Evolutionary conservation across 2,113 vertebrate genomes (phyloP), one percentile per base, ranked within the genome.

Genomic region (Pogona vitticeps): DNA sequence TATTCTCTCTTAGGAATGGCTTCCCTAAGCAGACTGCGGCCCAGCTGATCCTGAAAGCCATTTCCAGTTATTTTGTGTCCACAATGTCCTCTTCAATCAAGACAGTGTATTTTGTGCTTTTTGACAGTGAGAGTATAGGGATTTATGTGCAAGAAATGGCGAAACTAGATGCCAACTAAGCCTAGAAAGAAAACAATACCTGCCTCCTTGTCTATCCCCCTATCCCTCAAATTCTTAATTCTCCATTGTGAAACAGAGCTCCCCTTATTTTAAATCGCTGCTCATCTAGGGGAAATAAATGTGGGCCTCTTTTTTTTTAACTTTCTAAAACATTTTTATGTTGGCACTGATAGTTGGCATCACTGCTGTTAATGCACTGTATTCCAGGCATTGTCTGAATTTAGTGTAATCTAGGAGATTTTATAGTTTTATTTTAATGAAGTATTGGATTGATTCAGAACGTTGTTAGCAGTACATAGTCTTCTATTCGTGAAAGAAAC

Each of bases 141-240:
- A 99, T 99, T 91, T 99, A 99, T 0, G 98, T 99, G 95, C 98
- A 99, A 96, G 99, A 99, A 96, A 98, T 99, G 98, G 98, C 98
- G 76, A 99, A 99, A 88, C 96, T 99, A 84, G 98, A 99, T 46
- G 95, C 97, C 88, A 99, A 98, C 95, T 99, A 97, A 97, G 93
- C 91, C 75, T 93, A 87, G 92, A 72, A 91, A 92, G 61, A 87
- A 75, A 3, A 82, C 84, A 91, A 90, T 76, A 82, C 88, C 92
- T 92, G 88, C 92, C 90, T 81, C 75, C 61, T 8, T 76, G 23
- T 86, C 93, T 91, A 40, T 36, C 67, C 85, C 81, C 83, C 21
- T 8, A 23, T 70, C 70, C 83, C 91, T 92, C 87, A 3, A 17
- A 26, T 88, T 91, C 90, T 91, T 92, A 89, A 92, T 86, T 90